These are phyloP conservation scores for Melikaiella ostensackeni DNA, from an alignment of 2,888 invertebrate species.

Conservation along the genomic window DNA sequence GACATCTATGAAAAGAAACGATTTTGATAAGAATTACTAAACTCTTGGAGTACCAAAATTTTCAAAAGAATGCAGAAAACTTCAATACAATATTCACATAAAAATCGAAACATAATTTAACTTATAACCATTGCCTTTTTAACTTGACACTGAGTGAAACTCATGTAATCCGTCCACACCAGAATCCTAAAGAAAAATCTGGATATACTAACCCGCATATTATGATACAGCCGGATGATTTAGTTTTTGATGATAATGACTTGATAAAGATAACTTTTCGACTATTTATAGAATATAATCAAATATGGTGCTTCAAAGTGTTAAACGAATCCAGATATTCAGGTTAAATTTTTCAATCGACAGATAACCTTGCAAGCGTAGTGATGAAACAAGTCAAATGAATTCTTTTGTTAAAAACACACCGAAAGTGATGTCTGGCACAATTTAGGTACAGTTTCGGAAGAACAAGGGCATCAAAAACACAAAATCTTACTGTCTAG, in stretches of 20 bases:
- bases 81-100: not conserved
- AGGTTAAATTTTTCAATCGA: not conserved
- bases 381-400: not conserved
- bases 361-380: not conserved
- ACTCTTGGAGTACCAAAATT: not conserved
- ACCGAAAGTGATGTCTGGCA: not conserved
- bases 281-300: not conserved
- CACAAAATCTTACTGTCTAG: not conserved
- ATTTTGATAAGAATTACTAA: not conserved
- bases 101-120: not conserved
- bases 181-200: not conserved
- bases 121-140: not conserved
- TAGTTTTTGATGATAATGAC: not conserved
- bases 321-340: not conserved
- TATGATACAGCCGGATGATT: not conserved
- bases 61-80: not conserved
- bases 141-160: not conserved
- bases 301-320: not conserved
- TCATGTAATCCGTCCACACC: not conserved
- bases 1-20: not conserved
- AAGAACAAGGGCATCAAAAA: not conserved
- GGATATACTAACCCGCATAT: not conserved
- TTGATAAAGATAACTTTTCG: not conserved
- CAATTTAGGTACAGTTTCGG: not conserved
- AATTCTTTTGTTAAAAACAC: not conserved